phyloP scores from a whole-genome alignment of 2,888 invertebrate species.

The Protodeltote pygarga region DNA sequence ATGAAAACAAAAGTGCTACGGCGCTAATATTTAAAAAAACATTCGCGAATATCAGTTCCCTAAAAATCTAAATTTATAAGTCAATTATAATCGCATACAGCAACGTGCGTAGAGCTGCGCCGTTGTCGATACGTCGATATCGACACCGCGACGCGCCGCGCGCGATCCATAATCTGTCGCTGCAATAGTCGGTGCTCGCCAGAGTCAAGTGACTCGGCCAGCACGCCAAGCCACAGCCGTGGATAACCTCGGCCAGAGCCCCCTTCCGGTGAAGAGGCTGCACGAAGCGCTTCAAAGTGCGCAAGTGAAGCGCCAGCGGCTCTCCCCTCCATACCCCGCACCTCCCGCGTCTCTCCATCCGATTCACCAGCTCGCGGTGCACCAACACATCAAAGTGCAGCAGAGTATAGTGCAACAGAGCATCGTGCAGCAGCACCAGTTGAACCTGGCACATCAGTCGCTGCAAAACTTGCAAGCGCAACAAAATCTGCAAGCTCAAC shows the following conservation, averaged over 20 bases:
- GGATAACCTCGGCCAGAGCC: constrained; percentile 87
- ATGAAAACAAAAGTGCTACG: constrained; percentile 73
- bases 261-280: constrained; percentile 87
- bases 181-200: constrained; percentile 83
- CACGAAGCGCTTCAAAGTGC: constrained; percentile 88
- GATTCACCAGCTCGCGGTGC: constrained; percentile 81
- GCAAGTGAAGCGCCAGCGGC: constrained; percentile 88
- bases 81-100: constrained; percentile 63
- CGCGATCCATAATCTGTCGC: constrained; percentile 78
- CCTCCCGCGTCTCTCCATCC: constrained; percentile 79
- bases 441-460: constrained; percentile 82
- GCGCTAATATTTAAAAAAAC: constrained; percentile 67
- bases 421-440: constrained; percentile 82
- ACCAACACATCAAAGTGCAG: constrained; percentile 83
- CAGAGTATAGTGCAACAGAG: constrained; percentile 83
- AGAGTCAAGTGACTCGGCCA: constrained; percentile 85
- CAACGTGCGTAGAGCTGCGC: constrained; percentile 68
- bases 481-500: constrained; percentile 65
- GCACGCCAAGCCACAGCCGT: constrained; percentile 86
- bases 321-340: constrained; percentile 87
- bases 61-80: constrained; percentile 59
- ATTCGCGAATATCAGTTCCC: constrained; percentile 56
- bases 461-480: constrained; percentile 77
- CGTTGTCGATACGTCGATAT: constrained; percentile 70
- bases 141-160: constrained; percentile 75